Evolutionary conservation across 2,888 invertebrate genomes (phyloP).

Genomic region (Lacanobia wlatinum): DNA sequence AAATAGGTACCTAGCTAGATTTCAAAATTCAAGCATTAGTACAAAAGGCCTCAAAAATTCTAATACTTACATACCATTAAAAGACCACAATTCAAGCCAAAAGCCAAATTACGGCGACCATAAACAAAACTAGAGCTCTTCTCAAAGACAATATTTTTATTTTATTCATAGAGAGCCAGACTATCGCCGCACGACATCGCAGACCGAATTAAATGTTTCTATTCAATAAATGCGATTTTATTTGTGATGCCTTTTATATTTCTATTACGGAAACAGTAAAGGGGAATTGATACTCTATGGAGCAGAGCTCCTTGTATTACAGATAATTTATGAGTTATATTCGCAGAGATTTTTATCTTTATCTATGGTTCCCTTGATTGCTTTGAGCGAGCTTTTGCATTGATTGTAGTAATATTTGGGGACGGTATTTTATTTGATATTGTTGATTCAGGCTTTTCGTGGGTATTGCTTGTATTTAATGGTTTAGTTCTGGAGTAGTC

Average conservation of each 20-base stretch:
- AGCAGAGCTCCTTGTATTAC: slow-evolving; percentile 73
- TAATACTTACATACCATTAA: slow-evolving; percentile 4
- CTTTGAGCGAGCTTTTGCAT: slow-evolving; percentile 66
- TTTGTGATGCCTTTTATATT: slow-evolving; percentile 83
- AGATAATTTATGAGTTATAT: slow-evolving; percentile 82
- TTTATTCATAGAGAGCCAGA: slow-evolving; percentile 78
- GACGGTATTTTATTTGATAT: slow-evolving; percentile 50
- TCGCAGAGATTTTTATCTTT: slow-evolving; percentile 83
- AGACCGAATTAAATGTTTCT: slow-evolving; percentile 77
- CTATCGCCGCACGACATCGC: slow-evolving; percentile 75
- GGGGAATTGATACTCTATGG: slow-evolving; percentile 77
- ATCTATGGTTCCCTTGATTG: slow-evolving; percentile 78
- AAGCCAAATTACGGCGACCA: slow-evolving; percentile 31
- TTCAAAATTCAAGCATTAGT: neutral
- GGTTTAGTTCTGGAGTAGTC: neutral
- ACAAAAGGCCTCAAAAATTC: neutral
- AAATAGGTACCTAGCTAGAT: neutral
- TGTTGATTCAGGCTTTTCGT: slow-evolving; percentile 40
- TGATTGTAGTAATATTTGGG: slow-evolving; percentile 63
- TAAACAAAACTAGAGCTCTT: slow-evolving; percentile 54
- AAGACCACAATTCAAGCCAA: slow-evolving; percentile 19
- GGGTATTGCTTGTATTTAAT: neutral
- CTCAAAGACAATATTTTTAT: slow-evolving; percentile 78
- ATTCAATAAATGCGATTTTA: slow-evolving; percentile 84
- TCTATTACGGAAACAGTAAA: slow-evolving; percentile 82